A percentile compares a stretch with the other conserved stretches of the same genome.
These are phyloP conservation scores for Pterobdella sp. DNA, from an alignment of 2,888 invertebrate genomes.

Conservation along the genomic window DNA sequence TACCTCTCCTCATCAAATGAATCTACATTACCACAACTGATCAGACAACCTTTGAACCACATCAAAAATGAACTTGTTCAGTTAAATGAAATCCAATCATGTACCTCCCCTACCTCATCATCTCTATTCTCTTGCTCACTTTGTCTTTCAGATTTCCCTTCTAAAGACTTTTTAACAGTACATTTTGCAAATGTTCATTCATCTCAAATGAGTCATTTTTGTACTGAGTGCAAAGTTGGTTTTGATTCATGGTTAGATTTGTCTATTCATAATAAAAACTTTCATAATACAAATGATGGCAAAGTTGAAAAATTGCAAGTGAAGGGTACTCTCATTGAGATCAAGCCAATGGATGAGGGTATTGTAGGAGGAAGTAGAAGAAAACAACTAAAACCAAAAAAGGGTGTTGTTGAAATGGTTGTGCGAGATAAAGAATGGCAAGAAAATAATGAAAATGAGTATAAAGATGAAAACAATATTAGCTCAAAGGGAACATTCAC, in stretches of 20 bases:
- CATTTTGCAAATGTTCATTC: constrained; percentile 17
- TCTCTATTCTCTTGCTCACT: constrained; percentile 9
- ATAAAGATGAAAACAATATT: not conserved
- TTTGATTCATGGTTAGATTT: constrained; percentile 19
- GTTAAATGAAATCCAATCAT: not conserved
- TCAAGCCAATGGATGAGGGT: not conserved
- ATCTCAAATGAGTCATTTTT: constrained; percentile 17
- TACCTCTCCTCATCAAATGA: not conserved
- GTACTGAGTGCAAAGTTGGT: constrained; percentile 19
- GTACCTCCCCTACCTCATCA: not conserved
- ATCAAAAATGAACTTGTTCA: not conserved
- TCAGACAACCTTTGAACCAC: not conserved
- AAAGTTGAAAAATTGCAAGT: no score
- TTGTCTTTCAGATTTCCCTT: constrained; percentile 12
- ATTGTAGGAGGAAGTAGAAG: not conserved
- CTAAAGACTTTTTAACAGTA: constrained; percentile 2
- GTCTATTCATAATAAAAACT: constrained; percentile 18
- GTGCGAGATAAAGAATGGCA: not conserved
- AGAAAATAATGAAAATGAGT: not conserved
- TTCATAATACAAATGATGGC: constrained; percentile 19
- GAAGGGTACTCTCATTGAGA: not conserved
- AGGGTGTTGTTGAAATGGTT: not conserved
- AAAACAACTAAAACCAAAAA: not conserved
- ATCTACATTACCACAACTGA: not conserved
- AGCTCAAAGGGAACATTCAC: no score